Percentiles rank a stretch among this genome's conserved stretches.
Evolutionary conservation across 2,888 invertebrate species (phyloP).

Genomic region (Thelaira solivaga): DNA sequence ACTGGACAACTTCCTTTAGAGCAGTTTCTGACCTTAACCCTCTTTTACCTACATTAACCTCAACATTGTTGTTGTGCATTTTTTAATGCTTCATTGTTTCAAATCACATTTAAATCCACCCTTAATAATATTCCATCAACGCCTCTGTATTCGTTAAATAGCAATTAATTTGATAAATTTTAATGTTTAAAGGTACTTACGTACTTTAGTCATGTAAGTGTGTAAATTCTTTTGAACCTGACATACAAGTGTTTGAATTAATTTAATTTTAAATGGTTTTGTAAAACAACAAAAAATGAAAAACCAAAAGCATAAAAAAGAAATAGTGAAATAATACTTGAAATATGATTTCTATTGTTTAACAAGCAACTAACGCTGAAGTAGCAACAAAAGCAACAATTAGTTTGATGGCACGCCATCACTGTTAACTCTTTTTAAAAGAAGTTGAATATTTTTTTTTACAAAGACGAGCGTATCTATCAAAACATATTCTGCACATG

Average conservation of each 20-base stretch:
- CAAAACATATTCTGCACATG: constrained; percentile 34
- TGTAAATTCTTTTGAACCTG: constrained; percentile 34
- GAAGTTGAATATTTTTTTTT: too few species aligned
- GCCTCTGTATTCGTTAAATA: constrained; percentile 18
- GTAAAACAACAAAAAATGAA: too few species aligned
- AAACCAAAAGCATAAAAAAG: constrained; percentile 7
- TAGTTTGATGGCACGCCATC: constrained; percentile 44
- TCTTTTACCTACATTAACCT: too few species aligned
- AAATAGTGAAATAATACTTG: constrained; percentile 27
- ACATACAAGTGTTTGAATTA: constrained; percentile 52
- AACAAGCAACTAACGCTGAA: not conserved
- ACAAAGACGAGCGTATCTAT: not conserved
- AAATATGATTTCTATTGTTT: constrained; percentile 62
- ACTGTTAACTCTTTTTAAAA: not conserved
- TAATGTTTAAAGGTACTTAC: constrained; percentile 40
- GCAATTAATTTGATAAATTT: constrained; percentile 54
- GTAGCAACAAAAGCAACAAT: constrained; percentile 18
- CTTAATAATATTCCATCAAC: not conserved
- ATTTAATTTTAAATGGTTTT: constrained; percentile 53
- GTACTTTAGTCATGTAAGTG: constrained; percentile 17
- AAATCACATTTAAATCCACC: not conserved
- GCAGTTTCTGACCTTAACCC: too few species aligned
- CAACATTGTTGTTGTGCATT: too few species aligned
- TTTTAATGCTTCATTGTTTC: not conserved
- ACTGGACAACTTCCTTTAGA: too few species aligned